Conservation (phyloP, 2,797 vertebrate species). For the Mus spretus region DNA sequence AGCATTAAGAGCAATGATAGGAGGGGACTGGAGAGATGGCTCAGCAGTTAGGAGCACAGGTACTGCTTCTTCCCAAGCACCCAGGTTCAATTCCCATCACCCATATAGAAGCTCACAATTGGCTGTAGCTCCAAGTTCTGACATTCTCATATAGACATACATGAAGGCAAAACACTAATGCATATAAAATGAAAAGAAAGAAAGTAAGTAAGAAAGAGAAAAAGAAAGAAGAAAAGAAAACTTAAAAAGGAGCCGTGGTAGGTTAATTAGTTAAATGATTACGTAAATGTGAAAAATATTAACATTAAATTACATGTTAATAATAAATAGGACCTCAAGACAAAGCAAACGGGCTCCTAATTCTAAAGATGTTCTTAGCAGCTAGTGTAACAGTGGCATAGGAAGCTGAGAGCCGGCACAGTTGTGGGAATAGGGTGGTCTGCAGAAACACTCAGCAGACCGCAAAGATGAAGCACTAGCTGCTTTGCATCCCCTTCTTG, state of each 20-base stretch:
- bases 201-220: no score
- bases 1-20: neutral
- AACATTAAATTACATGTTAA: neutral
- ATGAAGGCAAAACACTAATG: neutral
- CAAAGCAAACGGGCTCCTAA: slow-evolving; percentile 40
- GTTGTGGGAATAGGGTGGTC: neutral
- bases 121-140: neutral
- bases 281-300: neutral
- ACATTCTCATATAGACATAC: neutral
- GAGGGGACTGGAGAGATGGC: neutral
- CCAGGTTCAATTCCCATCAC: neutral
- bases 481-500: slow-evolving; percentile 21
- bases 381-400: neutral
- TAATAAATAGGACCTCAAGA: neutral
- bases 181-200: neutral
- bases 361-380: slow-evolving; percentile 17
- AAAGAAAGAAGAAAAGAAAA: neutral
- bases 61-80: neutral
- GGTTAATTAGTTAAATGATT: neutral
- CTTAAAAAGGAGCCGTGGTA: neutral
- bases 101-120: neutral
- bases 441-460: neutral
- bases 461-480: neutral
- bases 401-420: neutral
- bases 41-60: neutral